Base-by-base conservation (phyloP, 2,113 vertebrate species). In the Crypturellus undulatus region DNA sequence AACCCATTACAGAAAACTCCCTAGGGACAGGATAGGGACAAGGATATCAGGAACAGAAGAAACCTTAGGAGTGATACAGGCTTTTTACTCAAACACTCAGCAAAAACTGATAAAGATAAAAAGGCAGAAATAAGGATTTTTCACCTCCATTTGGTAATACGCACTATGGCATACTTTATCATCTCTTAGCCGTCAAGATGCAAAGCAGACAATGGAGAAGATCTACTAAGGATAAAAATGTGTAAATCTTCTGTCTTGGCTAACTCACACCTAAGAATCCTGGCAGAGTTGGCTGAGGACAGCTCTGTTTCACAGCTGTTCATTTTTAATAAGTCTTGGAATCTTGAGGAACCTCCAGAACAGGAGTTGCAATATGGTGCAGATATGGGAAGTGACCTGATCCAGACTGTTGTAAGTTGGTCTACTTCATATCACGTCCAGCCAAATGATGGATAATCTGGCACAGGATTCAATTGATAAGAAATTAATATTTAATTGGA, bases 291-390 rank as follows among this genome's bases (percentile, higher is more conserved):
- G 90, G 79, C 88, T 75, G 72, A 94, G 34, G 51, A 90, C 42
- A 56, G 78, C 38, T 94, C 83, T 92, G 56, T 86, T 95, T 88
- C 85, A 78, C 92, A 95, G 72, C 95, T 92, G 86, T 75, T 88
- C 20, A 12, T 90, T 94, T 95, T 89, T 64, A 92, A 26, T 71
- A 73, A 78, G 51, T 84, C 60, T 56, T 78, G 60, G 90, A 93
- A 73, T 94, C 36, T 38, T 80, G 56, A 43, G 59, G 9, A 88
- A 56, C 5, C 3, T 86, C 85, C 79, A 93, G 64, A 93, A 75
- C 56, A 78, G 87, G 40, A 86, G 67, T n/a, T 56, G 6, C 26
- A 78, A 22, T 70, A 56, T n/a, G 77, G n/a, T 75, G 51, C 65
- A 72, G 86, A 81, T 4, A 75, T 7, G 14, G 75, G 16, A 60